Conservation (phyloP, 2,113 vertebrate genomes). For the Nicator chloris region DNA sequence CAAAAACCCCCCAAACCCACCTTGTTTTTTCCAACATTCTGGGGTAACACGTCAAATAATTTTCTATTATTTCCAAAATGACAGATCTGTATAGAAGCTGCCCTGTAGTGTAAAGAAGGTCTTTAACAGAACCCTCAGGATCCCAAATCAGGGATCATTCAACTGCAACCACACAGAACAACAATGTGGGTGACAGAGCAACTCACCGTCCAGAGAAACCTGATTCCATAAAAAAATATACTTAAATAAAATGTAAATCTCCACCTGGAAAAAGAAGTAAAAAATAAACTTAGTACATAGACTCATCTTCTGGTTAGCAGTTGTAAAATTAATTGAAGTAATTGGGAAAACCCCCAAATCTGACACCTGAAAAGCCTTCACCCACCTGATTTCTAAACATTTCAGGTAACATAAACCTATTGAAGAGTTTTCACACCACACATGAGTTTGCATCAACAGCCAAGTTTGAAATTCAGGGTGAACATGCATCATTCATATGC, state of each 20-base stretch:
- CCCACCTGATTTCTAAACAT: background rate
- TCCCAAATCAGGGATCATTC: background rate
- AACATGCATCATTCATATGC: background rate
- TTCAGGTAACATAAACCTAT: background rate
- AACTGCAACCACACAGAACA: background rate
- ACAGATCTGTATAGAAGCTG: background rate
- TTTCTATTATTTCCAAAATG: background rate
- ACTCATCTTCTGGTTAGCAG: background rate
- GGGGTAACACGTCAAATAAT: background rate
- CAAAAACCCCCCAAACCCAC: background rate
- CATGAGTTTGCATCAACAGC: background rate
- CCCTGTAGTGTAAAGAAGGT: background rate
- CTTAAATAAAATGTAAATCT: slow-evolving; percentile 93
- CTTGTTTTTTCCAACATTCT: background rate
- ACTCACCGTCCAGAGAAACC: slow-evolving; percentile 94
- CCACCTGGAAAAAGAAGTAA: slow-evolving; percentile 82
- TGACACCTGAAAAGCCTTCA: background rate
- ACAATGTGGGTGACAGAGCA: background rate
- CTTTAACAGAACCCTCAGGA: background rate
- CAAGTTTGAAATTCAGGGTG: background rate
- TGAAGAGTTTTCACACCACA: background rate
- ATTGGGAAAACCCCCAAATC: background rate
- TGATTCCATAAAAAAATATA: slow-evolving; percentile 92
- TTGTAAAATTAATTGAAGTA: background rate
- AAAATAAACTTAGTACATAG: background rate